Conservation (phyloP, 2,888 invertebrate genomes). For the Rhabditoides inermis region DNA sequence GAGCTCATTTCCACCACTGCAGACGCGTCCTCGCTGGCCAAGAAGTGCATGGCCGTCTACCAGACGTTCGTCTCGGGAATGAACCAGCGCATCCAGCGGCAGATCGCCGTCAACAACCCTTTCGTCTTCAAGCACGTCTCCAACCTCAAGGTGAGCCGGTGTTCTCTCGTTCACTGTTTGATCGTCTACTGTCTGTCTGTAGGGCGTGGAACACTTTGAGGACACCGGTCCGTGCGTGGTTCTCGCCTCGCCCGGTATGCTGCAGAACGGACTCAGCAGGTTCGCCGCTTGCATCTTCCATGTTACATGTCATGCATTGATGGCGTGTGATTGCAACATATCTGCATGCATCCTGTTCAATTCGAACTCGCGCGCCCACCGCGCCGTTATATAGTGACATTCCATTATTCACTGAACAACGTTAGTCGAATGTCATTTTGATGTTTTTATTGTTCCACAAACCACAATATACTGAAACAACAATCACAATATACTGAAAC, state of each 20-base stretch:
- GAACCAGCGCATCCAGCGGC: conserved; percentile 91
- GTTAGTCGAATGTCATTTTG: no score
- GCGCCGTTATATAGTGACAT: no score
- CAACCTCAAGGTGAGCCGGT: conserved; percentile 53
- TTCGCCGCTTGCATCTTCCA: no score
- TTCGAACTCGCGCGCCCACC: no score
- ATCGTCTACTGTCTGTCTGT: conserved; percentile 20
- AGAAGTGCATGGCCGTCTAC: conserved; percentile 99
- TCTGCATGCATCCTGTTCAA: no score
- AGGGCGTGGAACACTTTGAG: conserved; percentile 98
- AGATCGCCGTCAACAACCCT: conserved; percentile 95
- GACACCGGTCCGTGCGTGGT: conserved; percentile 99
- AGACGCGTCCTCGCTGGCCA: conserved; percentile 91
- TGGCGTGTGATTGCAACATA: no score
- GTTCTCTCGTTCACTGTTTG: neutral
- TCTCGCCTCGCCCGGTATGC: conserved; percentile 98
- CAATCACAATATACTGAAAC: no score
- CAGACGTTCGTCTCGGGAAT: conserved; percentile 98
- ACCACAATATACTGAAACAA: no score
- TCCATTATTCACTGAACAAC: no score
- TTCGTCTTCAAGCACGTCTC: conserved; percentile 92
- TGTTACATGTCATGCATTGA: no score
- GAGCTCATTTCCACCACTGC: conserved; percentile 6
- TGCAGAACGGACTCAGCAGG: conserved; percentile 95
- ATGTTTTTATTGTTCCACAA: no score